Percentiles rank a stretch among this genome's conserved stretches.
Conservation (phyloP, 2,797 vertebrate genomes). For the Sternarchorhynchus goeldii region DNA sequence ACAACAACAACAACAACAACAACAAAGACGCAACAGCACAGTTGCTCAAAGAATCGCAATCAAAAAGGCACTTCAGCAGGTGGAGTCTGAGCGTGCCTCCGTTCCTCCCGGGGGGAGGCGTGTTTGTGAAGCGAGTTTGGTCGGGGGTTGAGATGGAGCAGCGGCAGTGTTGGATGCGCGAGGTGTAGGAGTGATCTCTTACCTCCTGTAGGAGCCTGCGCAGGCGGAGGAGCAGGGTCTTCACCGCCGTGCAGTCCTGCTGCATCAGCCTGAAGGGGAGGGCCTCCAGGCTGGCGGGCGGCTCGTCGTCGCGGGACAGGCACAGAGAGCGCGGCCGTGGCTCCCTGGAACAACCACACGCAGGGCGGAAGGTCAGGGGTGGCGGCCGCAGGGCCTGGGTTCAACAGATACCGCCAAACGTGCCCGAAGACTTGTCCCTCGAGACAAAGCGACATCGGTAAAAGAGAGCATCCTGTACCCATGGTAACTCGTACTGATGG, state of each 20-base stretch:
- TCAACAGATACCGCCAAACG: not conserved
- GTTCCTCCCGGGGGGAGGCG: constrained; percentile 43
- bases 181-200: constrained; percentile 54
- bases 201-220: constrained; percentile 97
- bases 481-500: too few relatives aligned
- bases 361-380: not conserved
- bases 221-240: constrained; percentile 91
- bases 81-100: constrained; percentile 40
- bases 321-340: constrained; percentile 67
- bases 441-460: not conserved
- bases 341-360: constrained; percentile 73
- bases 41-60: too few relatives aligned
- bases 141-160: constrained; percentile 7
- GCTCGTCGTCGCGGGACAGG: constrained; percentile 82
- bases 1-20: too few relatives aligned
- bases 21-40: not conserved
- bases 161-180: not conserved
- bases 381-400: not conserved
- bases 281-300: constrained; percentile 80
- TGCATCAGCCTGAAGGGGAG: constrained; percentile 92
- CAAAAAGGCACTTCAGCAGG: not conserved
- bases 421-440: not conserved
- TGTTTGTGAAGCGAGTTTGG: too few relatives aligned
- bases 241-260: constrained; percentile 95
- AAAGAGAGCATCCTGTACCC: not conserved